These are phyloP conservation scores for Sarcophilus harrisii DNA, from an alignment of 2,797 vertebrate genomes.

Conservation along the genomic window DNA sequence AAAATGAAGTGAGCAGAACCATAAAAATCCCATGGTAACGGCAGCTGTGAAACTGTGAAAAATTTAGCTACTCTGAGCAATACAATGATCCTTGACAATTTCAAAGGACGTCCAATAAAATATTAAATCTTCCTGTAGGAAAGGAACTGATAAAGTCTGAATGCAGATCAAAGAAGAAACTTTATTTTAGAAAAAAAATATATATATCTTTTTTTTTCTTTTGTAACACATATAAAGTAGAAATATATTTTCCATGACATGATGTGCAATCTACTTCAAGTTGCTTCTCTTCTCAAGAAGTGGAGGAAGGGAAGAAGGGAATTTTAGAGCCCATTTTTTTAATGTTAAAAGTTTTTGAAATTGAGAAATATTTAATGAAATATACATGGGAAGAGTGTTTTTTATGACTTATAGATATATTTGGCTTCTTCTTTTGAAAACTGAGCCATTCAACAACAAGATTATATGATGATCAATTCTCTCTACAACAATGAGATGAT, in stretches of 20 bases:
- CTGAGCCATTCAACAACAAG: too few relatives aligned
- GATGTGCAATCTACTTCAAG: not conserved
- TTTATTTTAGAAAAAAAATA: too few relatives aligned
- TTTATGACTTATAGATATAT: not conserved
- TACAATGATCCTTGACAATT: not conserved
- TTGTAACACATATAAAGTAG: not conserved
- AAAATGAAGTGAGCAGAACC: not conserved
- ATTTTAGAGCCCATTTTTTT: not conserved
- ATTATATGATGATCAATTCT: too few relatives aligned
- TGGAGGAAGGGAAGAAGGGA: not conserved
- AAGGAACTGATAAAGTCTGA: not conserved
- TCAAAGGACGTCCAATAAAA: not conserved
- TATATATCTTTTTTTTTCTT: not conserved
- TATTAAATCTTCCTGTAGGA: not conserved
- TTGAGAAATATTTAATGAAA: not conserved
- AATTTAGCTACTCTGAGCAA: not conserved
- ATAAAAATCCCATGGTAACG: not conserved
- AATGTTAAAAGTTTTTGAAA: not conserved
- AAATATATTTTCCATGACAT: not conserved
- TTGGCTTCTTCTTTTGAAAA: not conserved
- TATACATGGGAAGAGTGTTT: not conserved
- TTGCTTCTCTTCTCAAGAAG: not conserved
- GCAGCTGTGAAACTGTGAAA: not conserved
- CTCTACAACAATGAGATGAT: too few relatives aligned
- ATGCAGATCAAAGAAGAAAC: not conserved